Evolutionary conservation across 2,888 invertebrate species (phyloP).

Genomic region (Netelia fuscicornis): DNA sequence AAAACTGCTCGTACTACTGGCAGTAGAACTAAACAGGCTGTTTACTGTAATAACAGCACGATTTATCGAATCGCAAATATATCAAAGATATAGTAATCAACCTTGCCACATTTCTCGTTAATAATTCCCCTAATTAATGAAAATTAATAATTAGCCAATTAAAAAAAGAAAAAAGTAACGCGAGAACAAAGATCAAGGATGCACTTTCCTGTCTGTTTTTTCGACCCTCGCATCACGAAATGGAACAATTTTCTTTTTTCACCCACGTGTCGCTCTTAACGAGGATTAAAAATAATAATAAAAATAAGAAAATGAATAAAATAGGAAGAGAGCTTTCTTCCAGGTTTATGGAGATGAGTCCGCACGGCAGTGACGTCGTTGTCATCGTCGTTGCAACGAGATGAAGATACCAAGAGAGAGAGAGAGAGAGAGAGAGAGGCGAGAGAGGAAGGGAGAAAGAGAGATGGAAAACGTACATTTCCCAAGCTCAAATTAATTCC

Average conservation of each 20-base stretch:
- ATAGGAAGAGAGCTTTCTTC: background rate
- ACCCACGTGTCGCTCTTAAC: slow-evolving; percentile 26
- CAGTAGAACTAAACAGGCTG: no score
- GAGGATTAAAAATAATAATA: slow-evolving; percentile 7
- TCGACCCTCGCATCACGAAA: background rate
- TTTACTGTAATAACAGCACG: no score
- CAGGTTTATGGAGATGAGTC: slow-evolving; percentile 29
- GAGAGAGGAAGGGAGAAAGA: background rate
- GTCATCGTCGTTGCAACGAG: background rate
- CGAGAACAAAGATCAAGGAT: background rate
- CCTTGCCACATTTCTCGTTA: no score
- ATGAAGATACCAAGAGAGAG: background rate
- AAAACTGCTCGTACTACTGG: no score
- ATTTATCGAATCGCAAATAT: no score
- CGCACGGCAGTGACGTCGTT: background rate
- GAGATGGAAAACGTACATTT: slow-evolving; percentile 17
- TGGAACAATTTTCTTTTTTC: slow-evolving; percentile 1
- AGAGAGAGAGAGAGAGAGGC: background rate
- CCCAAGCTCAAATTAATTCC: slow-evolving; percentile 44
- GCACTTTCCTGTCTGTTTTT: background rate
- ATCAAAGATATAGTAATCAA: no score
- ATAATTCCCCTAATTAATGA: no score
- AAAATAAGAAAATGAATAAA: background rate
- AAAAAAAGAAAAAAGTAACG: background rate
- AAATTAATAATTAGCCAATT: no score